These are phyloP conservation scores for Psittacus erithacus DNA, from an alignment of 2,113 vertebrate genomes.

Conservation along the genomic window DNA sequence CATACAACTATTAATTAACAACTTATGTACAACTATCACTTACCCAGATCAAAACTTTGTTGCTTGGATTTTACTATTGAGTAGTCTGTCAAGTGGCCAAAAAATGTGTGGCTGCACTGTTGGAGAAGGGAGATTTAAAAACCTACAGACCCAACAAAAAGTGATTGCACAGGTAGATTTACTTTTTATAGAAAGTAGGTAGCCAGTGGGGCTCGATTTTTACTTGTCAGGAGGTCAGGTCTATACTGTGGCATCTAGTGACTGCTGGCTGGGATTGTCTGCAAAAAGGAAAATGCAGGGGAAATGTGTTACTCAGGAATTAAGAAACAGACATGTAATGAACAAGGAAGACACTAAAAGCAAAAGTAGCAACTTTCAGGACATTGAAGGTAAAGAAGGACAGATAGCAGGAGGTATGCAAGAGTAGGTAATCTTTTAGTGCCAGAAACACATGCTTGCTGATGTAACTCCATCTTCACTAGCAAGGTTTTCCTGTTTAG, in stretches of 20 bases:
- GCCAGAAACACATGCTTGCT: neutral
- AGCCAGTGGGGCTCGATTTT: neutral
- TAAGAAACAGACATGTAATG: neutral
- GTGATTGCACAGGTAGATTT: rapidly evolving
- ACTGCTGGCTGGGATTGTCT: neutral
- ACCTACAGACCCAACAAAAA: neutral
- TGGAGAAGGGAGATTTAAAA: neutral
- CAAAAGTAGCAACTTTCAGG: neutral
- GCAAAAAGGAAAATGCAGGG: neutral
- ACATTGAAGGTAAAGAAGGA: neutral
- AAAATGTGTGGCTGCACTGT: neutral
- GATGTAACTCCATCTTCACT: neutral
- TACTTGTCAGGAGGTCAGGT: neutral
- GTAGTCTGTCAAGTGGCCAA: neutral
- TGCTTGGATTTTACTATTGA: neutral
- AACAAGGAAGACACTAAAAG: neutral
- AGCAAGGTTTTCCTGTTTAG: slow-evolving; percentile 20
- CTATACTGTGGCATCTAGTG: neutral
- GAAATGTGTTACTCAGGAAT: neutral
- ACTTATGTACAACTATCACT: neutral
- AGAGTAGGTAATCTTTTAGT: neutral
- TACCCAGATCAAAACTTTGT: neutral
- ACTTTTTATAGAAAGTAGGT: neutral
- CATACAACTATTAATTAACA: neutral
- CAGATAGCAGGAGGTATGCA: neutral